phyloP scores from a whole-genome alignment of 2,113 vertebrate species.

The Corynorhinus townsendii region DNA sequence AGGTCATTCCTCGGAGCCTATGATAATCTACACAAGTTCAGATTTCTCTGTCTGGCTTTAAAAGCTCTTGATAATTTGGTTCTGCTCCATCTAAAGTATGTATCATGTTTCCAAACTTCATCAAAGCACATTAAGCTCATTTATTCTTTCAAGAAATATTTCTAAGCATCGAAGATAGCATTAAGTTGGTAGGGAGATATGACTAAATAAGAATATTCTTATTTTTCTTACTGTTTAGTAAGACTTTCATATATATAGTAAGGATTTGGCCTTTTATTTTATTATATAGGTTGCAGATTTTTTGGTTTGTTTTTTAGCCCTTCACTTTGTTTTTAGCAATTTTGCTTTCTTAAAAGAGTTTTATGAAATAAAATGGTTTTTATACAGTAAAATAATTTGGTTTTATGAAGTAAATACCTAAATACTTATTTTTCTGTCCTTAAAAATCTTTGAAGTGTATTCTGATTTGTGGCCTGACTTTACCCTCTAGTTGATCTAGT shows the following conservation, averaged over 20 bases:
- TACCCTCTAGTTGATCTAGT: background rate
- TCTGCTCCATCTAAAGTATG: background rate
- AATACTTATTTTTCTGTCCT: background rate
- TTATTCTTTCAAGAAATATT: constrained; percentile 7
- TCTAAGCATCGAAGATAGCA: background rate
- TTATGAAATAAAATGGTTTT: background rate
- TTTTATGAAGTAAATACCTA: background rate
- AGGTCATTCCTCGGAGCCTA: background rate
- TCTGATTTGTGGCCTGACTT: background rate
- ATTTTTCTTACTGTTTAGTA: background rate
- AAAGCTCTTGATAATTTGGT: background rate
- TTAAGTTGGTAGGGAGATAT: background rate
- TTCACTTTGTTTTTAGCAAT: background rate
- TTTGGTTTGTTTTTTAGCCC: background rate
- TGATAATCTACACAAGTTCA: background rate
- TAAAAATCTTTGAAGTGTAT: background rate
- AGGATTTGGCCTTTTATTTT: background rate
- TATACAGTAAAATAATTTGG: background rate
- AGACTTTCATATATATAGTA: background rate
- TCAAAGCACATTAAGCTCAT: background rate
- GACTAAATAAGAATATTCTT: background rate
- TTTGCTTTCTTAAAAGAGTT: background rate
- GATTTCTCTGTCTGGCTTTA: background rate
- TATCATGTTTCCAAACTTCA: background rate
- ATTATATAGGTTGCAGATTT: background rate